Conservation (phyloP, 2,797 vertebrate genomes). For the Potorous gilbertii region DNA sequence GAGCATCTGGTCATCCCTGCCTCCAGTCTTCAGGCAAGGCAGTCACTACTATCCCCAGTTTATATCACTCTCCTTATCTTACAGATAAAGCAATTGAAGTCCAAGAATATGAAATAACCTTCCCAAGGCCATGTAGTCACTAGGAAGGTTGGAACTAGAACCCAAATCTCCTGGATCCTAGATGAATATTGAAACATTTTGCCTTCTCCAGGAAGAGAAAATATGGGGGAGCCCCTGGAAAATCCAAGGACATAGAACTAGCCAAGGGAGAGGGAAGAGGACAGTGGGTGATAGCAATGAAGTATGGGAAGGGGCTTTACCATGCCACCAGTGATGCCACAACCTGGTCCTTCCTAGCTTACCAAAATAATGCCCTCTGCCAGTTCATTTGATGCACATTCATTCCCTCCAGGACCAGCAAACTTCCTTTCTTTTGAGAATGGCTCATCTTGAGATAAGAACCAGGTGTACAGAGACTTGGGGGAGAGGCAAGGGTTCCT, state of each 20-base stretch:
- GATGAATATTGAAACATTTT: neutral
- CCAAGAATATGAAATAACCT: neutral
- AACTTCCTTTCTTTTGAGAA: neutral
- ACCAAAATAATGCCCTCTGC: neutral
- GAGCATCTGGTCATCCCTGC: neutral
- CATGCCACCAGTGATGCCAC: neutral
- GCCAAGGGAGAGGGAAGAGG: neutral
- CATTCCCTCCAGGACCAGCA: neutral
- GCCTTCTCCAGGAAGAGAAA: neutral
- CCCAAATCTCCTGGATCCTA: neutral
- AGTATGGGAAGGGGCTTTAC: neutral
- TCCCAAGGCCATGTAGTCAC: neutral
- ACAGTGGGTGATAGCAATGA: neutral
- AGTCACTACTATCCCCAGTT: neutral
- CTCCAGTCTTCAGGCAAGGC: neutral
- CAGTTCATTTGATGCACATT: neutral
- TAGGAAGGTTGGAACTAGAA: neutral
- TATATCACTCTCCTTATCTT: neutral
- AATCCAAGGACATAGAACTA: neutral
- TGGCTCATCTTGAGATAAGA: neutral
- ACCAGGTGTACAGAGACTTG: neutral
- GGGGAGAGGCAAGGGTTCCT: neutral
- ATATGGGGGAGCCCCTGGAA: neutral
- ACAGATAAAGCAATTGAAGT: neutral
- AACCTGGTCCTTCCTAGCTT: neutral